A percentile compares a stretch with the other conserved stretches of the same genome.
These are phyloP conservation scores for Agrotis exclamationis DNA, from an alignment of 2,888 invertebrate species.

Conservation along the genomic window DNA sequence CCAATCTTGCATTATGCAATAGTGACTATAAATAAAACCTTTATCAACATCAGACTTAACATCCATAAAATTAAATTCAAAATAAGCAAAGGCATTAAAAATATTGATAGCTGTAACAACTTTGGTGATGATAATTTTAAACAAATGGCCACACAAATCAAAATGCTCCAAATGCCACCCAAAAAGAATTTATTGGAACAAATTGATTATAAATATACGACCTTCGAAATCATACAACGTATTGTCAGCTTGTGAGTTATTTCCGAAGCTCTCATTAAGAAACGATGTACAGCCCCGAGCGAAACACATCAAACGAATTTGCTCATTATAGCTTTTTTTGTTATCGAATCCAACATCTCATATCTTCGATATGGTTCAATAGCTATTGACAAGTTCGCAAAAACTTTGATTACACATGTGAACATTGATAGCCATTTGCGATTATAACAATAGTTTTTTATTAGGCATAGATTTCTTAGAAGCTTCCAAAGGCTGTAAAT, in stretches of 20 bases:
- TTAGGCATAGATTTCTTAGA: conserved; percentile 43
- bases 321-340: conserved; percentile 69
- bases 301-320: conserved; percentile 71
- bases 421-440: conserved; percentile 31
- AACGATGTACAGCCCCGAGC: conserved; percentile 77
- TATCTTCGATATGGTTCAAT: conserved; percentile 57
- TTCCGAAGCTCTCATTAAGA: conserved; percentile 70
- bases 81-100: conserved; percentile 47
- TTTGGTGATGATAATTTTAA: conserved; percentile 62
- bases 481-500: conserved; percentile 38
- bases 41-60: conserved; percentile 30
- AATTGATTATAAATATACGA: conserved; percentile 73
- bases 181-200: conserved; percentile 70
- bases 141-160: conserved; percentile 67
- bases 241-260: conserved; percentile 72
- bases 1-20: conserved; percentile 7
- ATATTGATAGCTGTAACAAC: conserved; percentile 49
- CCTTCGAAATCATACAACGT: conserved; percentile 67
- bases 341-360: conserved; percentile 45
- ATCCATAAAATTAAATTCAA: conserved; percentile 45
- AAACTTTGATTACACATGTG: conserved; percentile 49
- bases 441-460: conserved; percentile 46
- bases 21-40: conserved; percentile 19
- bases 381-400: conserved; percentile 51
- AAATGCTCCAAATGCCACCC: conserved; percentile 66